phyloP scores from a whole-genome alignment of 2,888 invertebrate species.

The Tethea ocularis region DNA sequence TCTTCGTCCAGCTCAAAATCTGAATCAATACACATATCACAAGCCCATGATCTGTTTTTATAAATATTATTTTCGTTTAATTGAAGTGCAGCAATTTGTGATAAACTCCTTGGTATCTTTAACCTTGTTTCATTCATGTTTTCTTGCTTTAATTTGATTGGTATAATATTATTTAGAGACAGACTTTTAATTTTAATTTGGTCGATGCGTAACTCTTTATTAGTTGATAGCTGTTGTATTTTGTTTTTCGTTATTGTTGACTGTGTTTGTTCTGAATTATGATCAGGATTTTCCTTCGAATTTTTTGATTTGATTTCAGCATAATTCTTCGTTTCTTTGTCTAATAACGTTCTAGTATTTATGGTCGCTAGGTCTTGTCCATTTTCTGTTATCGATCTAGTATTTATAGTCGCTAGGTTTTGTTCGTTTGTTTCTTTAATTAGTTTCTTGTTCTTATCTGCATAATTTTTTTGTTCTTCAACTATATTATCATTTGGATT shows the following conservation, averaged over 20 bases:
- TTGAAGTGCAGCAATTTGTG: neutral
- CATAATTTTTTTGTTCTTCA: neutral
- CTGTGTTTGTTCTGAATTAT: neutral
- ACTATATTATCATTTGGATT: neutral
- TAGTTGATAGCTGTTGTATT: neutral
- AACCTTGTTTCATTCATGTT: neutral
- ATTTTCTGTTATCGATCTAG: neutral
- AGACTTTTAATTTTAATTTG: neutral
- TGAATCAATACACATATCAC: neutral
- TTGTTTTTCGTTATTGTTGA: neutral
- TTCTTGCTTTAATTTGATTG: neutral
- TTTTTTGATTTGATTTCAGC: neutral
- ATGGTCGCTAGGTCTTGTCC: neutral
- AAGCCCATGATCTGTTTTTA: neutral
- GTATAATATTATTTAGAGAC: neutral
- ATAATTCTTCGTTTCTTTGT: neutral
- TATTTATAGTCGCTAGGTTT: neutral
- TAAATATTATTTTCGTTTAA: neutral
- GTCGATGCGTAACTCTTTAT: neutral
- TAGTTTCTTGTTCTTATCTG: slow-evolving; percentile 16
- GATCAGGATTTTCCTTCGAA: neutral
- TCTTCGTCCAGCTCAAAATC: slow-evolving; percentile 11
- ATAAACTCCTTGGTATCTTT: neutral
- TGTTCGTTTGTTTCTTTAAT: slow-evolving; percentile 13
- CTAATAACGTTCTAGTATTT: neutral